Evolutionary conservation across 2,797 vertebrate genomes (phyloP), one percentile per base, ranked within the genome.

Genomic region (Enoplosus armatus): DNA sequence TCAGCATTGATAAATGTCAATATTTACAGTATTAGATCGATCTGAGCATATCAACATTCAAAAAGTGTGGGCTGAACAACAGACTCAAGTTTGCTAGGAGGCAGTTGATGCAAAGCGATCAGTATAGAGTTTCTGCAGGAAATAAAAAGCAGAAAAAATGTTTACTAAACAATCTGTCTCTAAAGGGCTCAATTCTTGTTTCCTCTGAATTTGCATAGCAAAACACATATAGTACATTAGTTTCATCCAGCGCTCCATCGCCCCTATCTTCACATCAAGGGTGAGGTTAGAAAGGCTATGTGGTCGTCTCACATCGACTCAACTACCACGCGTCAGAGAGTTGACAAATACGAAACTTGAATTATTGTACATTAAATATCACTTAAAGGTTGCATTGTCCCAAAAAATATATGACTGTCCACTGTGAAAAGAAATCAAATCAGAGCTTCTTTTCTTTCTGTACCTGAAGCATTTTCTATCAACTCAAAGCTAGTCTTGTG

Each of bases 401-500:
- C 14, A 16, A 26, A 43, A 71, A 31, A 35, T n/a, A 8, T 59
- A 48, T 20, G 27, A 75, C 60, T 87, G 83, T 77, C 75, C 77
- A 58, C 47, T 53, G 33, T 65, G 8, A 68, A 82, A 87, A 67
- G 18, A 71, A 77, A 61, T 72, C 11, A 41, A 72, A 31, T 22
- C 14, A 4, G 5, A 62, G 10, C 6, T 18, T 35, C 33, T 53
- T 26, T 15, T 56, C 58, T 63, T 55, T 85, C 68, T 61, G 37
- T 85, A 83, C 79, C 84, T 85, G 59, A 74, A 89, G 69, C 76
- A 41, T 72, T 91, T 89, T 78, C 68, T 66, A 86, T 87, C 79
- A 90, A 75, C 63, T 79, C 86, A 59, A 72, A 89, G 67, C 66
- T 83, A 71, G 75, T 86, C 82, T 90, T 69, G 80, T 91, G 90